A percentile compares a stretch with the other conserved stretches of the same genome.
Conservation (phyloP, 2,888 invertebrate genomes). For the Orchesella flavescens region DNA sequence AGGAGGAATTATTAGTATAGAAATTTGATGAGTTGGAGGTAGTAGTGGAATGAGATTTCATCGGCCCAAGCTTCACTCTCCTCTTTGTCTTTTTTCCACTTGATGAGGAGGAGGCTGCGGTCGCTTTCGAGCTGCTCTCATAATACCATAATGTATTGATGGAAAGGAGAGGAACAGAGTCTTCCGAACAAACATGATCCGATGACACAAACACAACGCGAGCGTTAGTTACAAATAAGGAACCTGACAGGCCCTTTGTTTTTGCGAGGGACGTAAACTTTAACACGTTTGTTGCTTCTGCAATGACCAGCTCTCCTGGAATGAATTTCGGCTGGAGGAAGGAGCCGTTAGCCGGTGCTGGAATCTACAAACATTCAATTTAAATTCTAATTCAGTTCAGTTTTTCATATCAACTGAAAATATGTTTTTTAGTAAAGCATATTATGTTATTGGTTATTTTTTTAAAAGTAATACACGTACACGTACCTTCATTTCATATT, state of each 20-base stretch:
- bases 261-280: conserved; percentile 88
- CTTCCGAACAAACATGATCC: conserved; percentile 74
- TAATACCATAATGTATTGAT: conserved; percentile 68
- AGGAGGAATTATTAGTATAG: not conserved
- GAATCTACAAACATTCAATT: conserved; percentile 55
- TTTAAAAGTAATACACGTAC: too few relatives aligned
- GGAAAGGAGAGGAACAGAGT: conserved; percentile 67
- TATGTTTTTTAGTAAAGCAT: too few relatives aligned
- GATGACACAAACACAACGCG: conserved; percentile 90
- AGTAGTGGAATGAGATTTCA: conserved; percentile 16
- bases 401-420: too few relatives aligned
- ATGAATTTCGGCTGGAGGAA: conserved; percentile 73
- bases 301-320: conserved; percentile 86
- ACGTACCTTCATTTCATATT: conserved; percentile 70
- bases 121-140: conserved; percentile 57
- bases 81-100: conserved; percentile 63
- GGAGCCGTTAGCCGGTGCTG: conserved; percentile 53
- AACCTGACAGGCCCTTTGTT: conserved; percentile 86
- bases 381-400: too few relatives aligned
- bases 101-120: conserved; percentile 42
- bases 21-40: not conserved
- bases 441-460: too few relatives aligned
- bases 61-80: conserved; percentile 58
- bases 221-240: conserved; percentile 92
- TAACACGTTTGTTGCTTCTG: conserved; percentile 86